These are phyloP conservation scores for Heliconius aoede DNA, from an alignment of 2,888 invertebrate species.

Conservation along the genomic window DNA sequence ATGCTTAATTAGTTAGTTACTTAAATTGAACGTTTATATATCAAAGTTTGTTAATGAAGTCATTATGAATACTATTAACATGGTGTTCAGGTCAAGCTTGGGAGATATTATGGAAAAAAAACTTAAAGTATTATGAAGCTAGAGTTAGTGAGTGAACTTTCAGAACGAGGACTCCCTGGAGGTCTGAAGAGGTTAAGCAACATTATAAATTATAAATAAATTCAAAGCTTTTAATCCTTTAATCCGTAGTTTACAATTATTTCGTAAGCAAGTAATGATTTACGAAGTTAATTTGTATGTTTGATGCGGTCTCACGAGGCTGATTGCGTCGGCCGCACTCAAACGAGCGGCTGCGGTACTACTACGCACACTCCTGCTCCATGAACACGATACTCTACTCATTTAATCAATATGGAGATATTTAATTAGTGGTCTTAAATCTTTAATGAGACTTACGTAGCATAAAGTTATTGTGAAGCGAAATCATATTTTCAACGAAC, in stretches of 20 bases:
- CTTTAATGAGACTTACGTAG: too few species aligned
- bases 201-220: not conserved
- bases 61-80: too few species aligned
- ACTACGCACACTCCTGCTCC: slow-evolving; percentile 4
- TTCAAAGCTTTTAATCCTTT: not conserved
- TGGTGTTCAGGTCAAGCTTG: too few species aligned
- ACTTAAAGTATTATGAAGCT: too few species aligned
- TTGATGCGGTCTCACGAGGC: slow-evolving; percentile 34
- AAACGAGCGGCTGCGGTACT: slow-evolving; percentile 15
- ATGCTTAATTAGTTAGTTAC: not conserved
- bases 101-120: too few species aligned
- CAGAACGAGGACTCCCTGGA: too few species aligned
- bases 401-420: not conserved
- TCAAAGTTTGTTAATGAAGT: too few species aligned
- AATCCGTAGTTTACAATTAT: not conserved
- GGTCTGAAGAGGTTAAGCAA: not conserved
- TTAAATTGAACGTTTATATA: not conserved
- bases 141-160: too few species aligned
- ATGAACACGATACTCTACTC: not conserved
- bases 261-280: slow-evolving; percentile 18
- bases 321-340: slow-evolving; percentile 39
- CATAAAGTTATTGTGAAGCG: too few species aligned
- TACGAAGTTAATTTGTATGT: slow-evolving; percentile 36
- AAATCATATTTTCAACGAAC: too few species aligned
- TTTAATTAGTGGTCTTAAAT: not conserved